Conservation (phyloP, 2,888 invertebrate species). For the Chaetogeoica ovagalla region DNA sequence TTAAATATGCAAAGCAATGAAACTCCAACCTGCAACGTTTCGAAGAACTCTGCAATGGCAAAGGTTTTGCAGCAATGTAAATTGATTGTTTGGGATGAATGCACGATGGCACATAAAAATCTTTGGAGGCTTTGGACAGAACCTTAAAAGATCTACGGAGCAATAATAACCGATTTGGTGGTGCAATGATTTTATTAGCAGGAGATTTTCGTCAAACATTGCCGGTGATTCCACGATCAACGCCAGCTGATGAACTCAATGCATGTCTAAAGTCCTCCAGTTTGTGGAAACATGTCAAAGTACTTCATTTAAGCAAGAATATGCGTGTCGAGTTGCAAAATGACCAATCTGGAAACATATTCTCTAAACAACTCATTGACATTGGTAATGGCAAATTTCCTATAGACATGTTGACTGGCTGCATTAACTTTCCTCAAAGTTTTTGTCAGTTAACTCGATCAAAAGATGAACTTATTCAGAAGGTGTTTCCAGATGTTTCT, state of each 20-base stretch:
- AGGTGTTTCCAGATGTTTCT: slow-evolving; percentile 58
- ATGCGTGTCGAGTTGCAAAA: slow-evolving; percentile 40
- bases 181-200: background rate
- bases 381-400: slow-evolving; percentile 53
- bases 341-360: slow-evolving; percentile 24
- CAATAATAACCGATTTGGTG: no score
- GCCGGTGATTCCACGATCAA: slow-evolving; percentile 55
- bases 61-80: background rate
- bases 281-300: slow-evolving; percentile 54
- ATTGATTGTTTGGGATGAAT: slow-evolving; percentile 57
- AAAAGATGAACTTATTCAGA: slow-evolving; percentile 57
- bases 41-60: no score
- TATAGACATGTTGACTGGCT: slow-evolving; percentile 56
- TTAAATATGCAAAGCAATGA: no score
- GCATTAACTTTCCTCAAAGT: slow-evolving; percentile 57
- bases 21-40: no score
- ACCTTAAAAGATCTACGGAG: no score
- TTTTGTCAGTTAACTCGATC: slow-evolving; percentile 57
- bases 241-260: slow-evolving; percentile 53
- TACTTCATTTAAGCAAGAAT: slow-evolving; percentile 27
- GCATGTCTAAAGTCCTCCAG: slow-evolving; percentile 51
- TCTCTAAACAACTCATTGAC: background rate
- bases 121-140: no score
- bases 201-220: slow-evolving; percentile 54
- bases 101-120: slow-evolving; percentile 56